phyloP scores from a whole-genome alignment of 1,140 invertebrate genomes.

The Orius insidiosus region DNA sequence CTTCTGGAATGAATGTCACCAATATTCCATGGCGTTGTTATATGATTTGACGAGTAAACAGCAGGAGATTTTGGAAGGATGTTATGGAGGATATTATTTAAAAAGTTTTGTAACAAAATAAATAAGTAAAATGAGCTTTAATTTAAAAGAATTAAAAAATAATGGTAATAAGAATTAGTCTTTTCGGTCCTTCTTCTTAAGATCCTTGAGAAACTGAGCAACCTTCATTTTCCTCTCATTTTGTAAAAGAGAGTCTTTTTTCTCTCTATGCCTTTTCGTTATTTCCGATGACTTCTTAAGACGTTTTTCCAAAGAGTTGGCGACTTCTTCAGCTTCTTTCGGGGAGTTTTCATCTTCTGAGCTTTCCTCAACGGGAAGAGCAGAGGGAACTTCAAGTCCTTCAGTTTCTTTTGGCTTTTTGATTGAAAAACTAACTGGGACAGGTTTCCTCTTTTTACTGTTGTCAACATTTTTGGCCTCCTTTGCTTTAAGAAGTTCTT shows the following conservation, averaged over 20 bases:
- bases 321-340: background rate
- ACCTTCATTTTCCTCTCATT: slow-evolving; percentile 20
- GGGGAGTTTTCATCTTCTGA: slow-evolving; percentile 35
- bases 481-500: background rate
- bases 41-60: too few species aligned
- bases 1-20: too few species aligned
- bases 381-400: slow-evolving; percentile 25
- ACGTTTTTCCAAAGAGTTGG: slow-evolving; percentile 17
- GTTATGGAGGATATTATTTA: too few species aligned
- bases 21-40: too few species aligned
- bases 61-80: too few species aligned
- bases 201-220: slow-evolving; percentile 22
- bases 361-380: slow-evolving; percentile 43
- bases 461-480: background rate
- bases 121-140: too few species aligned
- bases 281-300: slow-evolving; percentile 8
- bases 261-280: slow-evolving; percentile 19
- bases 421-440: slow-evolving; percentile 63
- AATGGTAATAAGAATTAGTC: slow-evolving; percentile 5
- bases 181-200: slow-evolving; percentile 23
- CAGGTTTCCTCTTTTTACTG: slow-evolving; percentile 21
- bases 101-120: too few species aligned
- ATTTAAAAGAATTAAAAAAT: too few species aligned
- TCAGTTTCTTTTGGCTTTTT: slow-evolving; percentile 60
- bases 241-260: slow-evolving; percentile 18